Base-by-base conservation (phyloP, 2,797 vertebrate species). In the Sarcophilus harrisii region DNA sequence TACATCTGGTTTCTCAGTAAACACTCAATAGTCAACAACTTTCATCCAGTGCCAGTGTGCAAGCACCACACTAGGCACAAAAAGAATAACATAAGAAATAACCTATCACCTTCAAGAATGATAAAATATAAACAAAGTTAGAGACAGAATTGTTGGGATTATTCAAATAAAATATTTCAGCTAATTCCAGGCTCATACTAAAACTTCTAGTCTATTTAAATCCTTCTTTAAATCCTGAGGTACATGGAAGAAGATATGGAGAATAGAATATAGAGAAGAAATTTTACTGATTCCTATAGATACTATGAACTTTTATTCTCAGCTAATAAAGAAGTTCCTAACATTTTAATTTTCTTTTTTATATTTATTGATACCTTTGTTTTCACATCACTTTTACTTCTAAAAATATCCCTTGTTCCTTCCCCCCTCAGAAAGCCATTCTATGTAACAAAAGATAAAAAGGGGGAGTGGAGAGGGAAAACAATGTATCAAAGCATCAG, bases 1-100 rank as follows among this genome's bases (percentile, higher is more conserved):
- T 60, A 59, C 57, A 45, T 4, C 55, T 54, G 92, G 90, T 96
- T 92, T 95, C 60, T 91, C 94, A 94, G 45, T 91, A 89, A 96
- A 92, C 45, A 12, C 73, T 94, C 54, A 6, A 24, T 24, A 92
- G 93, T 91, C 92, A 91, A 91, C 62, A 29, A 49, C 95, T 94
- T 92, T 30, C 93, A 16, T 58, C 30, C 58, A 30, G 94, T 93
- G 59, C 93, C 4, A 91, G n/a, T 57, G 18, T 38, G 91, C 58
- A 92, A 27, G 62, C 32, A 91, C 6, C 52, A 49, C 49, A 58
- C 66, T 57, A 3, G 54, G 91, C 45, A 93, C 13, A 52, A 38
- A 0, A 90, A 73, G 45, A 95, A 49, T 29, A 92, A 52, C 92
- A 60, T 49, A 92, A 62, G 32, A 81, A 16, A 94, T 45, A 49